A percentile compares a stretch with the other conserved stretches of the same genome.
phyloP scores from a whole-genome alignment of 1,140 invertebrate genomes.

The Pollicipes pollicipes region DNA sequence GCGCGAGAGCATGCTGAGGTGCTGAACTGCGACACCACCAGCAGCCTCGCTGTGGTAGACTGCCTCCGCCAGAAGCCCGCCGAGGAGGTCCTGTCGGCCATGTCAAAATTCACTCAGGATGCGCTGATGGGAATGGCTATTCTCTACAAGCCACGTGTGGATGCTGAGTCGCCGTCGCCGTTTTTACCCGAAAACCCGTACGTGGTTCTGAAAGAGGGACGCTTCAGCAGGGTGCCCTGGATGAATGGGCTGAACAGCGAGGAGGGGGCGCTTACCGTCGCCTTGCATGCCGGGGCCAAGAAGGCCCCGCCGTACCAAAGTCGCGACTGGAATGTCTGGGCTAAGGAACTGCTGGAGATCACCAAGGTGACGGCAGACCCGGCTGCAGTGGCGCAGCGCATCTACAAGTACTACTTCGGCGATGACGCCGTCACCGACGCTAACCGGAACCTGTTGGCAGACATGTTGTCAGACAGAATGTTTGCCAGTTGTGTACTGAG shows the following conservation, averaged over 20 bases:
- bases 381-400: not conserved
- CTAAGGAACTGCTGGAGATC: not conserved
- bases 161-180: not conserved
- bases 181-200: slow-evolving; percentile 1
- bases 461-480: not conserved
- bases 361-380: not conserved
- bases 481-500: not conserved
- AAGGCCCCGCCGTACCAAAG: not conserved
- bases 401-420: not conserved
- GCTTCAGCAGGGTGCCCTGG: not conserved
- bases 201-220: not conserved
- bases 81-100: not conserved
- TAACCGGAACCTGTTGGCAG: not conserved
- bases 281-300: not conserved
- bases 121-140: not conserved
- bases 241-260: slow-evolving; percentile 4
- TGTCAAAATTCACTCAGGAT: not conserved
- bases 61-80: not conserved
- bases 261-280: not conserved
- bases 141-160: not conserved
- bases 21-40: not conserved
- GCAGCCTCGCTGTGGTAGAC: not conserved
- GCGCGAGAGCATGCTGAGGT: not conserved
- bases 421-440: not conserved
- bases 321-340: not conserved